Conservation (phyloP, 2,113 vertebrate species). For the Neoarius graeffei region DNA sequence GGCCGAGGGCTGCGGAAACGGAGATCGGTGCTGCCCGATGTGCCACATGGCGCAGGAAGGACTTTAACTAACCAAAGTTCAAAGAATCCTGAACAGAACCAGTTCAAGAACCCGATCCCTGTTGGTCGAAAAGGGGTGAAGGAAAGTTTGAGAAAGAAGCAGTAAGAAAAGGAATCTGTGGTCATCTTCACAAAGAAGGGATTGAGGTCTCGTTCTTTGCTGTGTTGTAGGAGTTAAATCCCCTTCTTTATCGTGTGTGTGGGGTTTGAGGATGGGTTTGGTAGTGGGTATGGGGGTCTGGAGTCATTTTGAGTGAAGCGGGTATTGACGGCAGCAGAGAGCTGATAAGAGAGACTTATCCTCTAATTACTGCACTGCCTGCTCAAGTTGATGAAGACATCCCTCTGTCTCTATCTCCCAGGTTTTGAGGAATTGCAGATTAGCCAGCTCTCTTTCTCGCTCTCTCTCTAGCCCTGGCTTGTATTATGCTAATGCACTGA, state of each 20-base stretch:
- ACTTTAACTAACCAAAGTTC: too few relatives aligned
- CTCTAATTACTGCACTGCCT: slow-evolving; percentile 64
- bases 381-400: slow-evolving; percentile 67
- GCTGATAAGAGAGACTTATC: slow-evolving; percentile 60
- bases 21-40: too few relatives aligned
- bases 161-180: not conserved
- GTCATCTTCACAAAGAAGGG: not conserved
- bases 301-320: slow-evolving; percentile 43
- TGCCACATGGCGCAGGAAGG: too few relatives aligned
- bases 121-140: too few relatives aligned
- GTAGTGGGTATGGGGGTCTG: not conserved
- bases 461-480: slow-evolving; percentile 39
- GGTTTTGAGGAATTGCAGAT: slow-evolving; percentile 64
- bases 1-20: too few relatives aligned
- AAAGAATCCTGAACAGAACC: too few relatives aligned
- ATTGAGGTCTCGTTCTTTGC: not conserved
- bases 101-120: too few relatives aligned
- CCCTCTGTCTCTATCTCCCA: slow-evolving; percentile 54
- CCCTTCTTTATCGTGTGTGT: slow-evolving; percentile 1
- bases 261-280: not conserved
- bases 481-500: slow-evolving; percentile 51
- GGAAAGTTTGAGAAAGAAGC: not conserved
- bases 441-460: slow-evolving; percentile 49
- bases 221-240: not conserved
- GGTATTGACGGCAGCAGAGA: slow-evolving; percentile 53